Evolutionary conservation across 2,888 invertebrate species (phyloP).

Genomic region (Yponomeuta cagnagella): DNA sequence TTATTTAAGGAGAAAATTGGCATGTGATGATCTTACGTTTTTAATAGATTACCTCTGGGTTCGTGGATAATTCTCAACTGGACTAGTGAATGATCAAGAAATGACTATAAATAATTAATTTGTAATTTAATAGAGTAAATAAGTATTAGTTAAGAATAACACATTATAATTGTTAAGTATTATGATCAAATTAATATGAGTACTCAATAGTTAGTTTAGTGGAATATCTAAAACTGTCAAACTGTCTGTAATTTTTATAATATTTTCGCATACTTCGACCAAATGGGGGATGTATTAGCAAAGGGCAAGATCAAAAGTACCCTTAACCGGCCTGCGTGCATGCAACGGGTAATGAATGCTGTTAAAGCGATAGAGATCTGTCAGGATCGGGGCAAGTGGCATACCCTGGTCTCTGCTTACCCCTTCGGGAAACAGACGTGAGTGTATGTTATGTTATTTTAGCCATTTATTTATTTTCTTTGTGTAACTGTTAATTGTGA

Average conservation of each 20-base stretch:
- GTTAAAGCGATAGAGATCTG: no score
- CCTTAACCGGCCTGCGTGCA: no score
- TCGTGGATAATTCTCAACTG: background rate
- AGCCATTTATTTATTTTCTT: background rate
- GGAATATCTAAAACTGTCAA: background rate
- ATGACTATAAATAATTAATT: background rate
- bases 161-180: background rate
- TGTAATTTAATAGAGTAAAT: background rate
- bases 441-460: background rate
- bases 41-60: background rate
- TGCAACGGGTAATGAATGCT: no score
- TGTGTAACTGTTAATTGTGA: background rate
- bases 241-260: background rate
- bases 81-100: background rate
- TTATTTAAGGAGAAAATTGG: background rate
- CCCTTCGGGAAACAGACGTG: no score
- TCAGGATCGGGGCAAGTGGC: no score
- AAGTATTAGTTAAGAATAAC: no score
- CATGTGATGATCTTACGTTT: background rate
- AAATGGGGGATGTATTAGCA: no score
- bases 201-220: slow-evolving; percentile 36
- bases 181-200: slow-evolving; percentile 55
- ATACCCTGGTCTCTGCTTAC: no score
- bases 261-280: no score
- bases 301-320: no score